Base-by-base conservation (phyloP, 2,888 invertebrate genomes). In the Amaurobius ferox region DNA sequence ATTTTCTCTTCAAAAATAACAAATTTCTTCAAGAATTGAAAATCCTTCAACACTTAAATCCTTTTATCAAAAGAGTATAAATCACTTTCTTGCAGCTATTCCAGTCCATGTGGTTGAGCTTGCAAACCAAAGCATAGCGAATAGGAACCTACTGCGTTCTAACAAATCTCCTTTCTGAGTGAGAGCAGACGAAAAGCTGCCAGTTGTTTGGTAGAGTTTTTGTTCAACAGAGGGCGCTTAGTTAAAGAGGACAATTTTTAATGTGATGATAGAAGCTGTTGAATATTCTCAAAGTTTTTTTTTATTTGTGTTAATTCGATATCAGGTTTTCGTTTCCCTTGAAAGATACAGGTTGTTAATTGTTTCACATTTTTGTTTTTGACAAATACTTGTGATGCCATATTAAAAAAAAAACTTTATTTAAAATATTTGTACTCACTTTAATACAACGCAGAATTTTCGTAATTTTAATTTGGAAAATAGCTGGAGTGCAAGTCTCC, bases 201-300 rank as follows among this genome's bases (percentile, higher is more conserved):
- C 29, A 61, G 39, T 68, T 70, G 28, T 35, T 7, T 73, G 68
- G 40, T 85, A 55, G 72, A 68, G 77, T 85, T 72, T 67, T n/a
- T 19, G 16, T 28, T 44, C 85, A 40, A 29, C 39, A 78, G 85
- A 73, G 55, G 85, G 78, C 85, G 73, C 78, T 78, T 19, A 1
- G 30, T 40, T 28, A 71, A 48, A 30, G 48, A n/a, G 71, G 29
- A 29, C 11, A 40, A 44, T 19, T 29, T 48, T 26, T 35, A 35
- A 16, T 68, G 26, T 6, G 26, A 68, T 39, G 40, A 23, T 68
- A 39, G 26, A 68, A 39, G 11, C 39, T 68, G 35, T 35, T 68
- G 68, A 30, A 68, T 39, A 68, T 40, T 39, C 40, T 23, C 19
- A 28, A 70, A 68, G 6, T 26, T 40, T 61, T 48, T 35, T 64